phyloP scores from a whole-genome alignment of 2,888 invertebrate species.

The Drosophila phalerata region DNA sequence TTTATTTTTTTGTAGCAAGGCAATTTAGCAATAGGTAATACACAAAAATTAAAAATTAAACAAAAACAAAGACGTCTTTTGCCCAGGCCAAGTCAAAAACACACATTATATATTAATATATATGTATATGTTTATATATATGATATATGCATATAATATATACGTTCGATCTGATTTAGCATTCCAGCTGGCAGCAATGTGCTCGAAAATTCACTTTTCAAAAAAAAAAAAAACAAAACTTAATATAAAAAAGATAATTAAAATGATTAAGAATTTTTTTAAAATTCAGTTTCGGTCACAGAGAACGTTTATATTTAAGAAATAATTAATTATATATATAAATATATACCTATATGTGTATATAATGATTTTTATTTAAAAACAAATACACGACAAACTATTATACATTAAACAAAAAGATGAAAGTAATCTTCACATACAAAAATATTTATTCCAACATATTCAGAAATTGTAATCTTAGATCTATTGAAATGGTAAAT shows the following conservation, averaged over 20 bases:
- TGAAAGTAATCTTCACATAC: slow-evolving; percentile 38
- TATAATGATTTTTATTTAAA: slow-evolving; percentile 10
- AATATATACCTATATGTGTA: slow-evolving; percentile 3
- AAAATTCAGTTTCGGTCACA: slow-evolving; percentile 23
- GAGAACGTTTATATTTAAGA: slow-evolving; percentile 6
- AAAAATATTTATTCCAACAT: slow-evolving; percentile 74
- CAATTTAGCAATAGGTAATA: slow-evolving; percentile 36
- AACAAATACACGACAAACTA: slow-evolving; percentile 37
- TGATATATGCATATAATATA: slow-evolving; percentile 16
- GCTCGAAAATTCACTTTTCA: slow-evolving; percentile 9
- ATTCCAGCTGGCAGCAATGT: slow-evolving; percentile 29
- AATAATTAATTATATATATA: slow-evolving; percentile 5
- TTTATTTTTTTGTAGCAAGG: slow-evolving; percentile 2
- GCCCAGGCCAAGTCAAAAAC: slow-evolving; percentile 43
- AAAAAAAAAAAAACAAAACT: neutral
- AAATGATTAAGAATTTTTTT: neutral
- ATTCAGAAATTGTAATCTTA: slow-evolving; percentile 61
- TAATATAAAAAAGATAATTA: neutral
- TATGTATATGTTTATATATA: slow-evolving; percentile 18
- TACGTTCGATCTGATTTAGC: slow-evolving; percentile 42
- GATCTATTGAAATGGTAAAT: slow-evolving; percentile 45
- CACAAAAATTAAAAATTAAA: slow-evolving; percentile 25
- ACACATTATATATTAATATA: slow-evolving; percentile 26
- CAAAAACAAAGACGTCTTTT: neutral
- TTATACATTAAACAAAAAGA: slow-evolving; percentile 21